Percentiles rank a stretch among this genome's conserved stretches.
phyloP scores from a whole-genome alignment of 2,797 vertebrate genomes.

The Sebastes trivittatus region DNA sequence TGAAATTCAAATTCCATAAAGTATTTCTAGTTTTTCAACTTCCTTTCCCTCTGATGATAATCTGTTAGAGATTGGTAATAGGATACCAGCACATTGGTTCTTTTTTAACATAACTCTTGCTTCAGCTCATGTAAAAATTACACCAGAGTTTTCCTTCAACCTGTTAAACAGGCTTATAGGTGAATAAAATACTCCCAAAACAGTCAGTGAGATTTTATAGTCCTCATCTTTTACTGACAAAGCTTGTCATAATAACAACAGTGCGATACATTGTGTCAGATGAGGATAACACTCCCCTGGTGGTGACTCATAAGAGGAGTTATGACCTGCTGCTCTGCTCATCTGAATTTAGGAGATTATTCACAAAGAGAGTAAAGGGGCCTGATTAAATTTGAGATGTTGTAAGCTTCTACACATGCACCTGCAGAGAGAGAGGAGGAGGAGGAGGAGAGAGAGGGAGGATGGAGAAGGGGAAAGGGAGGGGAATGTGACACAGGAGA shows the following conservation, averaged over 20 bases:
- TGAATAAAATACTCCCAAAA: neutral
- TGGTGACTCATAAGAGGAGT: conserved; percentile 1
- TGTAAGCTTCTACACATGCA: conserved; percentile 38
- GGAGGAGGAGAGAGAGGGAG: conserved; percentile 6
- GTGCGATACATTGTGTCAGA: neutral
- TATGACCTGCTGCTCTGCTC: conserved; percentile 10
- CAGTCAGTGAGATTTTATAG: neutral
- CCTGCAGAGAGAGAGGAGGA: conserved; percentile 27
- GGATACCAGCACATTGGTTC: neutral
- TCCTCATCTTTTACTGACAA: neutral
- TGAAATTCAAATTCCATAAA: no score
- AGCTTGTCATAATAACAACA: neutral
- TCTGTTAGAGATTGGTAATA: neutral
- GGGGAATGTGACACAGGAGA: neutral
- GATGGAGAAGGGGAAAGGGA: neutral
- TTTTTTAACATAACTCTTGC: neutral
- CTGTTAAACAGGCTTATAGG: neutral
- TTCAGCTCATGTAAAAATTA: neutral
- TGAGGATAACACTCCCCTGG: neutral
- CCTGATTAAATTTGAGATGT: conserved; percentile 54
- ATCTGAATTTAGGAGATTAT: conserved; percentile 45
- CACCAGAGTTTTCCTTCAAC: neutral
- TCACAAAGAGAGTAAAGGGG: conserved; percentile 2
- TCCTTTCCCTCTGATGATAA: neutral
- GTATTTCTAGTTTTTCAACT: neutral